Evolutionary conservation across 2,888 invertebrate species (phyloP), one percentile per base, ranked within the genome.

Genomic region (Serrognathus titanus): DNA sequence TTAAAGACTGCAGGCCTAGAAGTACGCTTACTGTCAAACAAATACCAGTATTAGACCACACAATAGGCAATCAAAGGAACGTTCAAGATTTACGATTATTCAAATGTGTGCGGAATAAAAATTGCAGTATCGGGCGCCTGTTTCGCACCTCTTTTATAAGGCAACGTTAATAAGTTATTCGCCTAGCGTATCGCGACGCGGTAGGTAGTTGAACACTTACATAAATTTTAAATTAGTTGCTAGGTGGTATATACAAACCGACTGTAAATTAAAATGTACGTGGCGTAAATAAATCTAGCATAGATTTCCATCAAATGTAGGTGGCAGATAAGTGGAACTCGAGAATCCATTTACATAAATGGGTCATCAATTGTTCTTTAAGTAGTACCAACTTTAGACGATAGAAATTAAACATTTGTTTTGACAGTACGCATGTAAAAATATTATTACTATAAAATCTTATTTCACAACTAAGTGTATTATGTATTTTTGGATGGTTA

Each of bases 61-160:
- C 70, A 70, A 69, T 69, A 64, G 69, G 68, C 65, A 60, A 66
- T 64, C 65, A 53, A 50, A 55, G 63, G 63, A 65, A 64, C 67
- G 66, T 66, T 66, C 64, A 65, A 70, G 69, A 71, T 73, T 74
- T 73, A 75, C 72, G 73, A 73, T 66, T 69, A 65, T 62, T 57
- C 63, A 58, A 58, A 65, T 67, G 67, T 64, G 71, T 61, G 58
- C 59, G 59, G 74, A 71, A 75, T 75, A 72, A 72, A 70, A 72
- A 75, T 74, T 67, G 73, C 73, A 71, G 70, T 71, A 74, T 74
- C 73, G 73, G 63, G 63, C 58, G 61, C 67, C 62, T 69, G 65
- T 66, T 63, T 62, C 51, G 54, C 58, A 59, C 60, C 64, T 68
- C 64, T 63, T 62, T 64, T 65, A 68, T 60, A 57, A 55, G 54